phyloP scores from a whole-genome alignment of 2,888 invertebrate species.

The Therioaphis trifolii region DNA sequence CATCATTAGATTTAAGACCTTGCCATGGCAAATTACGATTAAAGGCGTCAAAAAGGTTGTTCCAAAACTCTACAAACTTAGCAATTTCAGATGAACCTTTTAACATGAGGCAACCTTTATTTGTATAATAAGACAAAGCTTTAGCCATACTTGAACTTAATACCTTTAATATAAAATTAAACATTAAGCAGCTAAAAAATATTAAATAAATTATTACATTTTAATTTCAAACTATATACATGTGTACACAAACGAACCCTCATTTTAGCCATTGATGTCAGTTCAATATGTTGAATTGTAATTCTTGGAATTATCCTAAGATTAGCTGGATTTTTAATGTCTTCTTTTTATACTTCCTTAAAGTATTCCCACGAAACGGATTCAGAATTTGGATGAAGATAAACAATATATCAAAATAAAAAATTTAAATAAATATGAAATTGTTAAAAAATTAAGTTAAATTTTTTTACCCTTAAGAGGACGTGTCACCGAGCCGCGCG shows the following conservation, averaged over 20 bases:
- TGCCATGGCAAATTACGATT: not conserved
- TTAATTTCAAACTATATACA: not conserved
- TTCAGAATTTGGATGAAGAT: not conserved
- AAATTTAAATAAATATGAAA: too few species aligned
- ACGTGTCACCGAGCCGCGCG: too few species aligned
- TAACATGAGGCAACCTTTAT: not conserved
- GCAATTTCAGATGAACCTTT: not conserved
- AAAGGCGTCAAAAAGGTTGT: not conserved
- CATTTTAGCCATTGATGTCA: constrained; percentile 3
- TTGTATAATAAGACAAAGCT: not conserved
- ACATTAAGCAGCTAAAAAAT: too few species aligned
- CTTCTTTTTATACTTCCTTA: not conserved
- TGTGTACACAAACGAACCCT: not conserved
- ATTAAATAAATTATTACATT: too few species aligned
- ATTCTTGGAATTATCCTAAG: not conserved
- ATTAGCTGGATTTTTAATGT: not conserved
- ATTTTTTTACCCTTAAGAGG: too few species aligned
- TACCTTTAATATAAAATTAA: too few species aligned
- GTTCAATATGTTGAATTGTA: not conserved
- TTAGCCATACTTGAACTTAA: not conserved
- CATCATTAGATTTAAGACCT: not conserved
- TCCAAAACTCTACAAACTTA: not conserved
- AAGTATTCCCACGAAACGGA: not conserved
- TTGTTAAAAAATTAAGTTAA: not conserved
- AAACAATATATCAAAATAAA: too few species aligned